Base-by-base conservation (phyloP, 2,113 vertebrate species). In the Urocolius indicus region DNA sequence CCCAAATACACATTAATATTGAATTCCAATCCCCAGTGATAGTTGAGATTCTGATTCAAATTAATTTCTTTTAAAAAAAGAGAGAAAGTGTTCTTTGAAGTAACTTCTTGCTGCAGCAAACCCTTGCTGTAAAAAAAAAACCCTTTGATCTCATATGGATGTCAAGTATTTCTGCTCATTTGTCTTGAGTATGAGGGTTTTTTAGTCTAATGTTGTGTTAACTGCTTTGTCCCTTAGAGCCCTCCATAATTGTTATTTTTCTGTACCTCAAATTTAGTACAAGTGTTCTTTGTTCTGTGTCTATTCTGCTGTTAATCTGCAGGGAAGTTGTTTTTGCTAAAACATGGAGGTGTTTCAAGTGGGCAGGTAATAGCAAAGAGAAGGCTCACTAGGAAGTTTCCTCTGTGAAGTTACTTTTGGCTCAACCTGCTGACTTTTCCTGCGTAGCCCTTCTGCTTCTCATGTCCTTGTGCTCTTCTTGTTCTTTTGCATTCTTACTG, bases 311-410 rank as follows among this genome's bases (percentile, higher is more conserved):
- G 41, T 48, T 79, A 26, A 80, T 58, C 71, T 77, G 63, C 55
- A 81, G 51, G 38, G 16, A 16, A 12, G 22, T 48, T 16, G n/a
- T 38, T 73, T 62, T 91, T 76, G 30, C 63, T 59, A 63, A 77
- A 86, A 69, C 5, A 16, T 11, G 43, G 79, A 92, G 68, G 51
- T 69, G 80, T 86, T 95, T 91, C 34, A 74, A 32, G 65, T 80
- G 68, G 18, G 59, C 63, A 80, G 83, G 73, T 66, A 81, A 71
- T 3, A 84, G 83, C 46, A 55, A 38, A 86, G 75, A 81, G 68
- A 85, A 55, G 63, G 36, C 83, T 93, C 95, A 79, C 73, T 90
- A 78, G 94, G 96, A 92, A 84, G 93, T 75, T 89, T 97, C 94
- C 94, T 94, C 83, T 74, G 29, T 89, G 79, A 88, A 84, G 83